Evolutionary conservation across 2,113 vertebrate species (phyloP).

Genomic region (Empidonax alnorum): DNA sequence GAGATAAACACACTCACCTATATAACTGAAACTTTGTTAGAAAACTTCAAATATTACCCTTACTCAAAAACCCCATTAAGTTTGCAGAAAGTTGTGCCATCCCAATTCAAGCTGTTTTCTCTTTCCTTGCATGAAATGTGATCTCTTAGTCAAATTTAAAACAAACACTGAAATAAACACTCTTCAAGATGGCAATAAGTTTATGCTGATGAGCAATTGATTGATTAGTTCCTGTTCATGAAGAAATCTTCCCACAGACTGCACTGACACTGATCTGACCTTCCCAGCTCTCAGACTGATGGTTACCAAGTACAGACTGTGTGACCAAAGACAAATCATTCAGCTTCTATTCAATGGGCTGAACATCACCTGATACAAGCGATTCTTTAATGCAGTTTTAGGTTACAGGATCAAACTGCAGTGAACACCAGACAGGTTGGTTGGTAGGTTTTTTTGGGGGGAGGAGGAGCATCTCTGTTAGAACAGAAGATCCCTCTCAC

Average conservation of each 20-base stretch:
- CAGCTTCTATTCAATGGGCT: neutral
- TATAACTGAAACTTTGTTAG: neutral
- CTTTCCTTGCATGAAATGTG: neutral
- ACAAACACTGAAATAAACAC: neutral
- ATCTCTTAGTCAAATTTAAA: neutral
- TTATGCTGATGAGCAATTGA: neutral
- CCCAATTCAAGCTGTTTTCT: neutral
- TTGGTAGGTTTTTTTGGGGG: neutral
- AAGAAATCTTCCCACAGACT: neutral
- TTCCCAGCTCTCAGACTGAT: neutral
- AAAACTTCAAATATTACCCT: neutral
- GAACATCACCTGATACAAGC: neutral
- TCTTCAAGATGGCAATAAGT: neutral
- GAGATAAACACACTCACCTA: neutral
- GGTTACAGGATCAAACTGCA: neutral
- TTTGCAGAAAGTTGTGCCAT: neutral
- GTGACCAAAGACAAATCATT: neutral
- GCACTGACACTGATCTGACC: neutral
- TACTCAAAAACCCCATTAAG: fast-evolving
- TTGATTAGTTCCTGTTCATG: neutral
- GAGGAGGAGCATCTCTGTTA: neutral
- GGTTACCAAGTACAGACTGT: neutral
- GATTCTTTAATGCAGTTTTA: neutral
- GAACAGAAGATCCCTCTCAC: neutral
- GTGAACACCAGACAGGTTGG: neutral